These are phyloP conservation scores for Astropecten irregularis DNA, from an alignment of 53 echinoderm and acorn worm species.

Conservation along the genomic window DNA sequence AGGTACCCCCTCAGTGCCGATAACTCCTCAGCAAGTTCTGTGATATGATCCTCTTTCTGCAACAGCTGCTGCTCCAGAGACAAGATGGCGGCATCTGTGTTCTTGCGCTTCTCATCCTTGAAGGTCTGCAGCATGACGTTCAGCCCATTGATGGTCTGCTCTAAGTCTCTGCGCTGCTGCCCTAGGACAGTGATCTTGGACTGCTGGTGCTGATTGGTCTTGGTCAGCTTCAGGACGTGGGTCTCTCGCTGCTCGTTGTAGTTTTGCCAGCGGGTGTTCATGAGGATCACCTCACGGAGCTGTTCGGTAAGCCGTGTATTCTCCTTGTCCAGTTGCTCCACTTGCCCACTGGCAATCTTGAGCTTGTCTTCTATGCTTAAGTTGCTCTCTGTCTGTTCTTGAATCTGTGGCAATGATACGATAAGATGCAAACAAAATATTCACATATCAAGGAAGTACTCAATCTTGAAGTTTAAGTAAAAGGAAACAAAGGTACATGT, in stretches of 20 bases:
- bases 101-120: slow-evolving; percentile 5
- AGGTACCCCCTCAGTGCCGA: not conserved
- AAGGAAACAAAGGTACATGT: not conserved
- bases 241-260: slow-evolving; percentile 61
- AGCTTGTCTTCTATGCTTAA: slow-evolving; percentile 1
- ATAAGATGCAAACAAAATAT: not conserved
- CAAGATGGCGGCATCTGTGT: slow-evolving; percentile 38
- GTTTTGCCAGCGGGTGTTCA: slow-evolving; percentile 63
- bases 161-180: slow-evolving; percentile 22
- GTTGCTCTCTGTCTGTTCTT: not conserved
- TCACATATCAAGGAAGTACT: not conserved
- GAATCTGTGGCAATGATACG: not conserved
- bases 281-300: slow-evolving; percentile 54
- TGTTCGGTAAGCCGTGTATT: slow-evolving; percentile 47
- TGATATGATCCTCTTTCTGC: slow-evolving; percentile 39
- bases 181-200: slow-evolving; percentile 58
- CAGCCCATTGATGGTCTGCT: slow-evolving; percentile 28
- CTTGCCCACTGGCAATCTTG: slow-evolving; percentile 31
- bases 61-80: slow-evolving; percentile 48
- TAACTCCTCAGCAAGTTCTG: slow-evolving; percentile 10
- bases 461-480: no score
- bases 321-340: slow-evolving; percentile 47
- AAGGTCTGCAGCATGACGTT: slow-evolving; percentile 36
- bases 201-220: slow-evolving; percentile 53
- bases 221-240: slow-evolving; percentile 44